These are phyloP conservation scores for Mallateleia sp. DNA, from an alignment of 2,888 invertebrate species.

Conservation along the genomic window DNA sequence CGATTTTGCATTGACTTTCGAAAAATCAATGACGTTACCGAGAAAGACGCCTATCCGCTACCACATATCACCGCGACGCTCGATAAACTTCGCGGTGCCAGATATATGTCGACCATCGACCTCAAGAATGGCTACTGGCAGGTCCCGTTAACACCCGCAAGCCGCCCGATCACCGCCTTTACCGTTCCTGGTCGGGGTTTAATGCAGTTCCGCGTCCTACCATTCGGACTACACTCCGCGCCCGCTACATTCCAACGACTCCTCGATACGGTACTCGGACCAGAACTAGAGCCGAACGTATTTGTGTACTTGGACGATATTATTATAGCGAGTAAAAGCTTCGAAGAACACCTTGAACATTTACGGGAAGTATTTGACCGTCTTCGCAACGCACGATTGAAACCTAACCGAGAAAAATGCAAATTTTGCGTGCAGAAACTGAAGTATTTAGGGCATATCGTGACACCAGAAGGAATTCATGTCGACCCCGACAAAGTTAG, in stretches of 20 bases:
- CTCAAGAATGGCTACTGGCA: background rate
- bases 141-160: background rate
- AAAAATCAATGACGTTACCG: background rate
- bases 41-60: background rate
- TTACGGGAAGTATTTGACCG: conserved; percentile 75
- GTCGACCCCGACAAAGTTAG: conserved; percentile 30
- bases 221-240: conserved; percentile 13
- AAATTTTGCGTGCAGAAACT: conserved; percentile 39
- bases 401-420: conserved; percentile 80
- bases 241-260: conserved; percentile 11
- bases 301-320: conserved; percentile 71
- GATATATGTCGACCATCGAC: background rate
- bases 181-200: background rate
- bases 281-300: conserved; percentile 79
- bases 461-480: conserved; percentile 4
- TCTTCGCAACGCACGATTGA: conserved; percentile 74
- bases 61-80: background rate
- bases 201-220: conserved; percentile 80
- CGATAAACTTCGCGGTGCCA: background rate
- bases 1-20: conserved; percentile 58
- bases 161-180: background rate
- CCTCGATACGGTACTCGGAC: background rate
- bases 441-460: conserved; percentile 19
- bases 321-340: background rate
- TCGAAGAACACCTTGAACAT: background rate